A percentile compares a stretch with the other conserved stretches of the same genome.
phyloP scores from a whole-genome alignment of 2,113 vertebrate genomes.

The Sakesphorus luctuosus region DNA sequence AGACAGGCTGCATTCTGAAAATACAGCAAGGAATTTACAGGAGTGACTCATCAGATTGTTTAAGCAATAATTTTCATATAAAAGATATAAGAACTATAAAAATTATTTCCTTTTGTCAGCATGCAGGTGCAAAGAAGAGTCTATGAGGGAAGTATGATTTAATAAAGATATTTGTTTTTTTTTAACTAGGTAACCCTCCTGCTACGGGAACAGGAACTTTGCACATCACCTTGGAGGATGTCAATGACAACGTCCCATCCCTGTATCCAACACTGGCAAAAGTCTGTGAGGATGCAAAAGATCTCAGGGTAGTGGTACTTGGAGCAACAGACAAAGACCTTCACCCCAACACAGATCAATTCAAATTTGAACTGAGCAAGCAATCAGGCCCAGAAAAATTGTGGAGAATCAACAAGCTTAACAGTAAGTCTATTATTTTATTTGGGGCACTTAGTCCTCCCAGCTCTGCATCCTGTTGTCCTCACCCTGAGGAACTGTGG shows the following conservation, averaged over 20 bases:
- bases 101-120: neutral
- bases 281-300: conserved; percentile 91
- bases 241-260: conserved; percentile 91
- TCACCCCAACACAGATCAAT: conserved; percentile 90
- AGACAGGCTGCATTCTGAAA: conserved; percentile 3
- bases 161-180: neutral
- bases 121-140: neutral
- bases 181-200: conserved; percentile 82
- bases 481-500: neutral
- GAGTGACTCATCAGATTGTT: neutral
- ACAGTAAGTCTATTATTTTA: conserved; percentile 82
- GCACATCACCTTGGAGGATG: conserved; percentile 89
- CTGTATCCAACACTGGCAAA: conserved; percentile 87
- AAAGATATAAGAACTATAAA: neutral
- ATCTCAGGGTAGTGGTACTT: conserved; percentile 88
- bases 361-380: conserved; percentile 93
- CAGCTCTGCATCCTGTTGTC: rapidly evolving
- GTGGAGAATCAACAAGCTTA: conserved; percentile 92
- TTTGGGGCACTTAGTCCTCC: neutral
- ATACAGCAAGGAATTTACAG: neutral
- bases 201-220: conserved; percentile 93
- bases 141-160: neutral
- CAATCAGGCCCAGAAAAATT: conserved; percentile 88
- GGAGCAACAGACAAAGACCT: conserved; percentile 92
- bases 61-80: neutral